Evolutionary conservation across 37 sponge, comb jelly and placozoan genomes (phyloP).

Genomic region (Beroe ovata): DNA sequence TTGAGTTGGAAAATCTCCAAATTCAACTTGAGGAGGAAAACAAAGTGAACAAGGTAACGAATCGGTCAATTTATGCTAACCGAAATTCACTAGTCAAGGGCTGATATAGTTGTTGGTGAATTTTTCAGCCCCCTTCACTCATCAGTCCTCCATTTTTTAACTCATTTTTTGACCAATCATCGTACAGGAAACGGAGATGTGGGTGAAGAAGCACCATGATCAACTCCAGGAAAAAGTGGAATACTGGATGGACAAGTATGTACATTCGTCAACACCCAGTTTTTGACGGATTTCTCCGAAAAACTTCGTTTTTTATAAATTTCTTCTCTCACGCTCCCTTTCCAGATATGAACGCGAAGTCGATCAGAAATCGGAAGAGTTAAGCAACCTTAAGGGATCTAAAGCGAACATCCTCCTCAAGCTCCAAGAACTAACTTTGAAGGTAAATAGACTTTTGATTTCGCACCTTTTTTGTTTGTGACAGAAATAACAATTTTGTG

Average conservation of each 20-base stretch:
- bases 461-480: no score
- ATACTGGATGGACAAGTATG: conserved; percentile 88
- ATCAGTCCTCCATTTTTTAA: no score
- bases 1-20: conserved; percentile 69
- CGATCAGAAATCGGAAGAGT: conserved; percentile 64
- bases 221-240: conserved; percentile 80
- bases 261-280: not conserved
- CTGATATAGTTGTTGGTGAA: no score
- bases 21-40: conserved; percentile 82
- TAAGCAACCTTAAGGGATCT: conserved; percentile 69
- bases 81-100: no score
- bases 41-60: conserved; percentile 71
- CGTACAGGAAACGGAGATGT: conserved; percentile 58
- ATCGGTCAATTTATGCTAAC: no score
- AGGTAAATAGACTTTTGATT: no score
- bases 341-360: conserved; percentile 28
- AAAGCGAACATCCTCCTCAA: conserved; percentile 75
- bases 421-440: conserved; percentile 79
- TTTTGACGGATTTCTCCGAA: no score
- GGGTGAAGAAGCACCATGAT: conserved; percentile 66
- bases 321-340: no score
- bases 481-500: no score
- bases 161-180: no score
- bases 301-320: no score
- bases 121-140: no score